phyloP scores from a whole-genome alignment of 2,113 vertebrate genomes.

The Microtus richardsoni region DNA sequence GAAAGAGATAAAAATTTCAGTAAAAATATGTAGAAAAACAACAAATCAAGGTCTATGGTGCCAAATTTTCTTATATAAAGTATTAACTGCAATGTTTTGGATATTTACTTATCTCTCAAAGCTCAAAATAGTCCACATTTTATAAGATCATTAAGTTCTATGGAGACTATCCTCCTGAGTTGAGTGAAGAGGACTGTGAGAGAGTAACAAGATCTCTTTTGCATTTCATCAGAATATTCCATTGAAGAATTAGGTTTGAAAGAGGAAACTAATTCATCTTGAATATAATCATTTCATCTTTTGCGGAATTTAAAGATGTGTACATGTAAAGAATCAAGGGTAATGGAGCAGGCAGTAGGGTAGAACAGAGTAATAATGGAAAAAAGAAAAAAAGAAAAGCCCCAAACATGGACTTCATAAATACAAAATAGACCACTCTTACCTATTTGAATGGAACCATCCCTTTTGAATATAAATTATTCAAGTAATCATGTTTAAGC shows the following conservation, averaged over 20 bases:
- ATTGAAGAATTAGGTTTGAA: background rate
- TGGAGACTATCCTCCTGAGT: background rate
- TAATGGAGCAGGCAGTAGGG: background rate
- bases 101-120: background rate
- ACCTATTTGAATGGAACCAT: background rate
- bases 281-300: background rate
- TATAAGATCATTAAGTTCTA: background rate
- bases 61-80: background rate
- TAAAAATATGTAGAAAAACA: background rate
- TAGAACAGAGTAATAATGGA: background rate
- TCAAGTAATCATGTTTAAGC: slow-evolving; percentile 4
- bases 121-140: background rate
- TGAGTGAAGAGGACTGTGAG: background rate
- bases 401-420: slow-evolving; percentile 3
- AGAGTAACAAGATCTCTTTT: background rate
- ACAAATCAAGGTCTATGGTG: background rate
- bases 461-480: background rate
- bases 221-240: background rate
- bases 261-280: background rate
- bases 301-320: background rate
- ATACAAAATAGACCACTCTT: background rate
- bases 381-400: background rate
- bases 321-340: background rate
- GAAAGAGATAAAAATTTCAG: background rate
- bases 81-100: background rate